Evolutionary conservation across 2,113 vertebrate genomes (phyloP), one percentile per base, ranked within the genome.

Genomic region (Neopipo cinnamomea): DNA sequence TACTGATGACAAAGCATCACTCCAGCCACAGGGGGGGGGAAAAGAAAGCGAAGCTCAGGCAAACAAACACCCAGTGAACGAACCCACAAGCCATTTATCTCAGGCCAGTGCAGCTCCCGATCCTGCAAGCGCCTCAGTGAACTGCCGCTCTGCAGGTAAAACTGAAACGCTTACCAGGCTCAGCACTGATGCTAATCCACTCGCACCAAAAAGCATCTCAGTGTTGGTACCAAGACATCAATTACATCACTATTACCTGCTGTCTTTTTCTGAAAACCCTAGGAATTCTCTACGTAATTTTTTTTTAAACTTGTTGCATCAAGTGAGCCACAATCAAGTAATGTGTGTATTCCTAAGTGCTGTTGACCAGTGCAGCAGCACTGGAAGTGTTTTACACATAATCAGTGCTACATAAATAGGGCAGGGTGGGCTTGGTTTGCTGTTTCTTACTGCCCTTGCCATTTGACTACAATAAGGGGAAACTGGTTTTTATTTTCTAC

Each of bases 21-120:
- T 65, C 35, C 1, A 0, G 62, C 39, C 72, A 41, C 0, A 18
- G 17, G 49, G 28, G 16, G 28, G 16, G 14, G 37, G 6, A 20
- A 76, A 35, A 35, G 55, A 56, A 88, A 86, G 70, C 42, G 53
- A 78, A 80, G 72, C 39, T 71, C 82, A 47, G 6, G 35, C 14
- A 47, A 62, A 68, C 56, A 49, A 88, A 77, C 12, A 58, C 9
- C 35, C 68, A 49, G 27, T 7, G 16, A 80, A 47, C 37, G 77
- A 82, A 79, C 12, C 46, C 17, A 5, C 5, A 4, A 62, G 21
- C 28, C 15, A n/a, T 4, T 68, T 21, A 37, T 30, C 53, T 65
- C 72, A 83, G 71, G 42, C 50, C 5, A 1, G 52, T 3, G 2
- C 63, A 78, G 47, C 44, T 71, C 55, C 59, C 24, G 46, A 77